These are phyloP conservation scores for Epicampocera succincta DNA, from an alignment of 2,888 invertebrate genomes.

Conservation along the genomic window DNA sequence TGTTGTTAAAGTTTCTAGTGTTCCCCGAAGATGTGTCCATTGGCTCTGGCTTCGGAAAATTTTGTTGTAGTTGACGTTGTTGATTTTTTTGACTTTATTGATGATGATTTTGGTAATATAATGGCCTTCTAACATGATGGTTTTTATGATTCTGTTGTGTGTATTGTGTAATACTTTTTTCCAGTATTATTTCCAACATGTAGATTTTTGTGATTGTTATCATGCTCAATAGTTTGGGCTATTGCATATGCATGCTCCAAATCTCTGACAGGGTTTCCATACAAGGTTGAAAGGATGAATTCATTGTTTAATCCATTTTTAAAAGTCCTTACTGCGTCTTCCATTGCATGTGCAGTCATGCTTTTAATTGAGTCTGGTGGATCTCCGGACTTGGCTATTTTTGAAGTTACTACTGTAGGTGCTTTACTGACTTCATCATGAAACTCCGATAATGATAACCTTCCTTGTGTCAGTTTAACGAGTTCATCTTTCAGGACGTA, in stretches of 20 bases:
- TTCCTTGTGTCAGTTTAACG: too few species aligned
- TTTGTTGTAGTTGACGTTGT: slow-evolving; percentile 24
- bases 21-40: slow-evolving; percentile 26
- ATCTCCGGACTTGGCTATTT: too few species aligned
- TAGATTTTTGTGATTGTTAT: too few species aligned
- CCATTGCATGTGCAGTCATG: too few species aligned
- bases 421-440: too few species aligned
- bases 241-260: too few species aligned
- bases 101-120: slow-evolving; percentile 15
- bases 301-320: background rate
- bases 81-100: too few species aligned
- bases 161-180: background rate
- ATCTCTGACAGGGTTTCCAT: too few species aligned
- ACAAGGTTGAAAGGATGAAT: too few species aligned
- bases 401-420: too few species aligned
- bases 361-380: too few species aligned
- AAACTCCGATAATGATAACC: slow-evolving; percentile 10
- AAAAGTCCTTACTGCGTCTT: background rate
- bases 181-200: background rate
- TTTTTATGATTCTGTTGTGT: background rate
- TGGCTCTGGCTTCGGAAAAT: slow-evolving; percentile 29
- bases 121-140: slow-evolving; percentile 4
- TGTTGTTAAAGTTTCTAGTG: slow-evolving; percentile 27
- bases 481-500: slow-evolving; percentile 5
- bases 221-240: too few species aligned